phyloP scores from a whole-genome alignment of 1,140 invertebrate genomes.

The Lepeophtheirus salmonis region DNA sequence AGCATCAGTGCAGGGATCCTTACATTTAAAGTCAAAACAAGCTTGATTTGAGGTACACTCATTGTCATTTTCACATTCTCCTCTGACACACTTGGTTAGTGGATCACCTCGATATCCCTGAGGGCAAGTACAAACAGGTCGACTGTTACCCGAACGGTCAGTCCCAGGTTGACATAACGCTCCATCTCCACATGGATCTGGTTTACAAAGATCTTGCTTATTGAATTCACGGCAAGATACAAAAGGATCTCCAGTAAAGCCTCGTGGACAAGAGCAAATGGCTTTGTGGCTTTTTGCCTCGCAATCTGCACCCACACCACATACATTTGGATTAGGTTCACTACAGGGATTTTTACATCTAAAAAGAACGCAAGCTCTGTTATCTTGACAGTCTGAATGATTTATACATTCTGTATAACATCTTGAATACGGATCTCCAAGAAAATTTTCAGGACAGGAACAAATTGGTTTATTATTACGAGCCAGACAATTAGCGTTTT shows the following conservation, averaged over 20 bases:
- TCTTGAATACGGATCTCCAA: constrained; percentile 28
- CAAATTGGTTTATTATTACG: constrained; percentile 35
- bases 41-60: constrained; percentile 26
- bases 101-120: constrained; percentile 53
- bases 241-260: constrained; percentile 71
- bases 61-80: constrained; percentile 23
- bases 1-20: constrained; percentile 24
- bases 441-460: constrained; percentile 43
- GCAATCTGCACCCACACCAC: constrained; percentile 57
- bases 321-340: constrained; percentile 32
- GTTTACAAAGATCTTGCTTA: constrained; percentile 53
- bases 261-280: constrained; percentile 56
- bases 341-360: constrained; percentile 53
- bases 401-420: constrained; percentile 27
- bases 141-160: constrained; percentile 53
- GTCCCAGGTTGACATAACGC: constrained; percentile 60
- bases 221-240: constrained; percentile 54
- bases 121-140: constrained; percentile 57
- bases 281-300: constrained; percentile 52
- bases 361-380: constrained; percentile 43
- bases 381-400: constrained; percentile 27
- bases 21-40: constrained; percentile 25
- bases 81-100: constrained; percentile 29
- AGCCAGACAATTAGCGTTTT: constrained; percentile 24
- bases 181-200: constrained; percentile 61